Evolutionary conservation across 2,797 vertebrate genomes (phyloP), one percentile per base, ranked within the genome.

Genomic region (Lepus townsendii): DNA sequence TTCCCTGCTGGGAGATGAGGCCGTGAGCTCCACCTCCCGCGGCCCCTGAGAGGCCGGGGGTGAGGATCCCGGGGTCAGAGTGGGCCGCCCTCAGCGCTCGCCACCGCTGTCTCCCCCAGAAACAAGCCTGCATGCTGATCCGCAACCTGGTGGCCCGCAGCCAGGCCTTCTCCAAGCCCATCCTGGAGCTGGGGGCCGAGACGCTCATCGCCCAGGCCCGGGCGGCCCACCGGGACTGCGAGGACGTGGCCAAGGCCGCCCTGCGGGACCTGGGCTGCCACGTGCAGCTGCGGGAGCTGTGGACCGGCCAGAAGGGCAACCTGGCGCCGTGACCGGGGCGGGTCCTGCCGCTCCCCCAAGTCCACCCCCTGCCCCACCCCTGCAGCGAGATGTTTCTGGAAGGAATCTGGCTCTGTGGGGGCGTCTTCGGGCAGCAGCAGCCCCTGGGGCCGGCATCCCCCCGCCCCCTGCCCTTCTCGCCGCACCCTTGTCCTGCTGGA

Each of bases 101-200:
- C 19, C 47, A 3, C 9, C 8, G 20, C 8, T 19, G 6, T 6
- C 2, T 12, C 16, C 2, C 5, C 66, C 98, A 99, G 99, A 99
- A 99, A 97, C 99, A 99, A 97, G 99, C 98, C 0, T 99, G 99
- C 95, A 99, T 99, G 99, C 96, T 99, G 96, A 98, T 99, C 97
- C 98, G 99, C 75, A 99, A 99, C 98, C 97, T 99, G 95, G 99
- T 99, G 35, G 96, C 99, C 11, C 99, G 98, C 22, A 98, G 98
- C 88, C 97, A 77, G 0, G 98, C 97, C 91, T 99, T 99, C 66
- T 99, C 97, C 35, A 98, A 98, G 97, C 97, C 98, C 47, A 99
- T 99, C 95, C 96, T 99, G 97, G 99, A 99, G 27, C 98, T 99
- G 99, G 99, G 99, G 26, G 99, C 99, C 0, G 99, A 99, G 97